Conservation (phyloP, 2,113 vertebrate genomes). For the Peucedramus taeniatus region DNA sequence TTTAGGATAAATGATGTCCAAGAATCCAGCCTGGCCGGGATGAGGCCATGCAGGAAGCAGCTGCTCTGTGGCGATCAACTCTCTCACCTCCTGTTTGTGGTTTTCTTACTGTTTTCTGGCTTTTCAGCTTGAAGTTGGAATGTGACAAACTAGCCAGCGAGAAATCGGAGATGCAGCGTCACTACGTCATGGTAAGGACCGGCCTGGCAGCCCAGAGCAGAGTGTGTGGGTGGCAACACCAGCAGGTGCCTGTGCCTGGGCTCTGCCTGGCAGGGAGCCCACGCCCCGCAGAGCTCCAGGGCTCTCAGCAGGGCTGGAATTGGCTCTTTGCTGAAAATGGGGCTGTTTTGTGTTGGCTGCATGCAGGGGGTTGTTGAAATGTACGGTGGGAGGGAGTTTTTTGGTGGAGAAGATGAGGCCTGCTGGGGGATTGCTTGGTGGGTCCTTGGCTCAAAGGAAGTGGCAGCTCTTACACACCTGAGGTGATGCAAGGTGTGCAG, state of each 20-base stretch:
- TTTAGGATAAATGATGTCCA: accelerated
- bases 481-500: not conserved
- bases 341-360: not conserved
- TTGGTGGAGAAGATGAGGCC: not conserved
- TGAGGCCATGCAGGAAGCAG: not conserved
- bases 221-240: not conserved
- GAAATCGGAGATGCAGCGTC: slow-evolving; percentile 98
- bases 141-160: slow-evolving; percentile 97
- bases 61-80: not conserved
- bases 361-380: not conserved
- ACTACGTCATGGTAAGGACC: slow-evolving; percentile 93
- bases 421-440: not conserved
- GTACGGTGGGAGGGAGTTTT: not conserved
- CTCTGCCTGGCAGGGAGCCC: not conserved
- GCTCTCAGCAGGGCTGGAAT: not conserved
- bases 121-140: slow-evolving; percentile 91
- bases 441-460: not conserved
- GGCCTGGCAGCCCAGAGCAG: not conserved
- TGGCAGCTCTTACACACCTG: accelerated
- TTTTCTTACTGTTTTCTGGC: not conserved
- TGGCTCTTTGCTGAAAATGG: not conserved
- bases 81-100: not conserved
- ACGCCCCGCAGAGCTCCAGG: accelerated
- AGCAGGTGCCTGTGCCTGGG: not conserved
- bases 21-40: not conserved